A percentile compares a stretch with the other conserved stretches of the same genome.
phyloP scores from a whole-genome alignment of 1,140 invertebrate genomes.

The Megalopta genalis region DNA sequence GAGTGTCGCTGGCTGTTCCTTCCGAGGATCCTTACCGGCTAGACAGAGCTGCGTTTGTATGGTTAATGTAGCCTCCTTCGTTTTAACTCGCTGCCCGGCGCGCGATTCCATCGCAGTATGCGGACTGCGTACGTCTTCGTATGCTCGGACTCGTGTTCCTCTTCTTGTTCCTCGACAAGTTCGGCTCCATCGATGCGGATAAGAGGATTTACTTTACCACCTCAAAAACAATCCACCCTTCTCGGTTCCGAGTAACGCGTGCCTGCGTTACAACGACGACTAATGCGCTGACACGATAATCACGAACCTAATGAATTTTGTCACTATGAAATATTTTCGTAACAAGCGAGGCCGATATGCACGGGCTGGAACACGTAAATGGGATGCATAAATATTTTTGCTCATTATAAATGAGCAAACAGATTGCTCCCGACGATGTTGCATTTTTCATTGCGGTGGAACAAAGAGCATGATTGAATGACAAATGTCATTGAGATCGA shows the following conservation, averaged over 20 bases:
- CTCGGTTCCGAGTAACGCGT: constrained; percentile 26
- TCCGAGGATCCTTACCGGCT: constrained; percentile 29
- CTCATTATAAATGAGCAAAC: too few species aligned
- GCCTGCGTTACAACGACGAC: not conserved
- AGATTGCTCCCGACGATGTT: too few species aligned
- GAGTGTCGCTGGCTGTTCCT: constrained; percentile 42
- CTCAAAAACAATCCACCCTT: not conserved
- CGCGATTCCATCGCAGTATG: constrained; percentile 55
- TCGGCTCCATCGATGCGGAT: constrained; percentile 38
- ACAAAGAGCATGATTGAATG: too few species aligned
- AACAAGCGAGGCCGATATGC: too few species aligned
- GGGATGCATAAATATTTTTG: too few species aligned
- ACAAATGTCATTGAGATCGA: too few species aligned
- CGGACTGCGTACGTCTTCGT: constrained; percentile 54
- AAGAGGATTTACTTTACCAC: constrained; percentile 46
- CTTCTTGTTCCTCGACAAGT: constrained; percentile 29
- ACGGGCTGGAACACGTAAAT: too few species aligned
- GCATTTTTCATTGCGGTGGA: too few species aligned
- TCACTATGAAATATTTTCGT: not conserved
- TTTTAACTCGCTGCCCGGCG: constrained; percentile 71
- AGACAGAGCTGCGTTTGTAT: constrained; percentile 50
- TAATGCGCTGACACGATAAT: constrained; percentile 13
- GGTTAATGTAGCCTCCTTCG: constrained; percentile 55
- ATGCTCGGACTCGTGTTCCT: constrained; percentile 25
- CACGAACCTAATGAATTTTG: not conserved